phyloP scores from a whole-genome alignment of 2,113 vertebrate species.

The Cyprinodon brontotheroides region DNA sequence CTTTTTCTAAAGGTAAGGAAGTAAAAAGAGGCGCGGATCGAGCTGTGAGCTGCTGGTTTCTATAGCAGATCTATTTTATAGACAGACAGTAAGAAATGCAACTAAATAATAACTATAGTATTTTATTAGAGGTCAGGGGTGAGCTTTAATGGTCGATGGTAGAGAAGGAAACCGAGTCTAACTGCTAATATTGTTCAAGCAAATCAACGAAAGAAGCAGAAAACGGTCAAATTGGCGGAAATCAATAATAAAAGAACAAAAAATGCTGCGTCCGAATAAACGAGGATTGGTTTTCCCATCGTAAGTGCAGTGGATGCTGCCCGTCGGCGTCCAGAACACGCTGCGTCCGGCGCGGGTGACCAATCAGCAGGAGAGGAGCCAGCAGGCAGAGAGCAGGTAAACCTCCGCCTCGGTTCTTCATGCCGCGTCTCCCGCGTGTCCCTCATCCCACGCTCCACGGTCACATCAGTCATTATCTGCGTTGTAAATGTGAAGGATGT shows the following conservation, averaged over 20 bases:
- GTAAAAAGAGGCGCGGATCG: slow-evolving; percentile 39
- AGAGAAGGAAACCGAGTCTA: neutral
- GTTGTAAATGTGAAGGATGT: slow-evolving; percentile 70
- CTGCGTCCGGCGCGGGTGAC: slow-evolving; percentile 29
- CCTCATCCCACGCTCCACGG: slow-evolving; percentile 57
- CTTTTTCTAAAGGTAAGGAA: slow-evolving; percentile 46
- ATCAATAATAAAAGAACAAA: slow-evolving; percentile 3
- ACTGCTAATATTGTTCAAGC: neutral
- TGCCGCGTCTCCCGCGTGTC: slow-evolving; percentile 58
- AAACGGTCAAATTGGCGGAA: slow-evolving; percentile 8
- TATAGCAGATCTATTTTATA: slow-evolving; percentile 42
- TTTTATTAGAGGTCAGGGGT: neutral
- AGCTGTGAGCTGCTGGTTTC: slow-evolving; percentile 32
- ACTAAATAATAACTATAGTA: neutral
- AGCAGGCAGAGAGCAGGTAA: slow-evolving; percentile 79
- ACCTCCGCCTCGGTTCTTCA: no score
- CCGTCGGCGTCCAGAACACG: slow-evolving; percentile 26
- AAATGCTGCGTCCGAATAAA: slow-evolving; percentile 5
- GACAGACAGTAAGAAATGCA: neutral
- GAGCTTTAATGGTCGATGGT: neutral
- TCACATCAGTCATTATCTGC: slow-evolving; percentile 82
- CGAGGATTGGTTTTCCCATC: neutral
- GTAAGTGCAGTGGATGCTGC: slow-evolving; percentile 14
- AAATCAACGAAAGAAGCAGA: neutral
- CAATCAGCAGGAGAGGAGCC: slow-evolving; percentile 9